phyloP scores from a whole-genome alignment of 2,797 vertebrate genomes.

The Alcedo quadribrachys region DNA sequence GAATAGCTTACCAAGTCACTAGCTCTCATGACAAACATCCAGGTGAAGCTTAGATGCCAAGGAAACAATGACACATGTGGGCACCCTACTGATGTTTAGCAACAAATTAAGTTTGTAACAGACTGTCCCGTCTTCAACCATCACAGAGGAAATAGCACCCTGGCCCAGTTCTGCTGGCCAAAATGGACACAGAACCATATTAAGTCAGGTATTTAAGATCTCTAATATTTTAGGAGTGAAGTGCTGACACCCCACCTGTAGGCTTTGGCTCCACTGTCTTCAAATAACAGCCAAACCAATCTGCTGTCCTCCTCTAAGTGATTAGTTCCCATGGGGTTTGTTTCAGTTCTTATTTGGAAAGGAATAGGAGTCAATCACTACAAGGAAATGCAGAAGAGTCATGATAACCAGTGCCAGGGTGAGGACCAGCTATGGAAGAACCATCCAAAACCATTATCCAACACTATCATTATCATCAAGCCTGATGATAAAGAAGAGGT shows the following conservation, averaged over 20 bases:
- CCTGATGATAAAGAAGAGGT: not conserved
- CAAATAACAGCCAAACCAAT: not conserved
- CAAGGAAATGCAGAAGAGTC: not conserved
- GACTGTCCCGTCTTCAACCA: not conserved
- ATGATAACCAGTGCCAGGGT: not conserved
- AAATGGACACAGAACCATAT: not conserved
- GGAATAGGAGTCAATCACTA: not conserved
- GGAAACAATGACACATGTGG: not conserved
- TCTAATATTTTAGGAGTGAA: not conserved
- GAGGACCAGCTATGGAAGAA: not conserved
- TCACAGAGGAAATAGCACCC: not conserved
- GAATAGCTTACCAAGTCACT: conserved; percentile 2
- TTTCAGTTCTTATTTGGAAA: not conserved
- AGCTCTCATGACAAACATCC: not conserved
- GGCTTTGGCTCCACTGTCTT: not conserved
- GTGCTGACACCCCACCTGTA: not conserved
- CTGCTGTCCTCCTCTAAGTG: not conserved
- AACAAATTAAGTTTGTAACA: not conserved
- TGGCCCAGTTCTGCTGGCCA: not conserved
- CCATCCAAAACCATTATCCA: not conserved
- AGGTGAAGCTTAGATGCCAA: not conserved
- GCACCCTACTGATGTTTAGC: not conserved
- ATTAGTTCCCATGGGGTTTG: not conserved
- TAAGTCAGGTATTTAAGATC: not conserved
- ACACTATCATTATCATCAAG: not conserved